Evolutionary conservation across 1,140 invertebrate genomes (phyloP), one percentile per base, ranked within the genome.

Genomic region (Solenopsis fugax): DNA sequence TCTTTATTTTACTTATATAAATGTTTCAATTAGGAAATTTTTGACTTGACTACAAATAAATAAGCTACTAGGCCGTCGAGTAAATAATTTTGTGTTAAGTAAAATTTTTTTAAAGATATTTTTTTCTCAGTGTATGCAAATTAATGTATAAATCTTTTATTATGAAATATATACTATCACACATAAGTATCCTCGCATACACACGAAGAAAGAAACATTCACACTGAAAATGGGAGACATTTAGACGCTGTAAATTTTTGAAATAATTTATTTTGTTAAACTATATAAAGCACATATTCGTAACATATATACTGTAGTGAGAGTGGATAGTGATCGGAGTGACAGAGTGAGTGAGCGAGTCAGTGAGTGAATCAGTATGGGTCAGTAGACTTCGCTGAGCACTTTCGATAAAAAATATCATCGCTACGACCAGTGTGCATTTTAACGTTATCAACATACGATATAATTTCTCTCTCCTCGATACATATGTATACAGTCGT

Each of bases 281-380:
- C 91, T 93, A 92, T 93, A 93, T 93, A 93, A 93, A 93, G 93
- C 93, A 93, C 89, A 93, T 92, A 92, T 93, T 92, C 90, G 91
- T 92, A 92, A 92, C 75, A 80, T 80, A 85, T 91, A 92, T 86
- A 91, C 87, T 93, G 90, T 93, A 89, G 87, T 87, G 90, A 92
- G 89, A 92, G 89, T 91, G 88, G 41, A 16, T 73, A 91, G 78
- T 92, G 87, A 90, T 88, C 29, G 67, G 71, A 89, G 67, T 85
- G 88, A 84, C 21, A 64, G 87, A 88, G 80, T 88, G 87, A 89
- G 87, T 91, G 91, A 90, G 86, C 87, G 71, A 87, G 73, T 88
- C 65, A 78, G 52, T 90, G 85, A 86, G 72, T 86, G 48, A 80
- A n/a, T 86, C 41, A 58, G 56, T 62, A 34, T 78, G 45, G 41